Conservation (phyloP, 2,797 vertebrate genomes). For the Phataginus tricuspis region DNA sequence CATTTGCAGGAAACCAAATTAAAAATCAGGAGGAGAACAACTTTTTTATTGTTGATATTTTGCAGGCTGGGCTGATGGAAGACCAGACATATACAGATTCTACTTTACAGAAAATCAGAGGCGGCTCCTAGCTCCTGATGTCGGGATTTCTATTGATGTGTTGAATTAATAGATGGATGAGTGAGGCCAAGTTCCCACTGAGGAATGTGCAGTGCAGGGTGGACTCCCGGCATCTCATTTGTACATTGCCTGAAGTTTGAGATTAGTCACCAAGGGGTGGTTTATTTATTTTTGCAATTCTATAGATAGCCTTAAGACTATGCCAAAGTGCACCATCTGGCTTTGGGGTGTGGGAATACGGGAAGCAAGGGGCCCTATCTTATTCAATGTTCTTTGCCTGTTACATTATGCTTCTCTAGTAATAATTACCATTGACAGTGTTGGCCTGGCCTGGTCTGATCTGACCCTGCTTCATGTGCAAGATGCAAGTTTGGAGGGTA, state of each 20-base stretch:
- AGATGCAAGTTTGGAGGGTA: background rate
- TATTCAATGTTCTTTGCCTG: background rate
- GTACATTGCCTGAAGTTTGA: background rate
- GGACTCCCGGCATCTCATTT: background rate
- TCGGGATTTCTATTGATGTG: background rate
- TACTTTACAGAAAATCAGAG: background rate
- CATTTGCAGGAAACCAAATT: conserved; percentile 16
- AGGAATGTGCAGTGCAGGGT: background rate
- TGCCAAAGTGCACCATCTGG: background rate
- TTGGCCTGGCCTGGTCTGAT: background rate
- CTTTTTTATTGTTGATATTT: background rate
- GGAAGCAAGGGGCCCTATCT: background rate
- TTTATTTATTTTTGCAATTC: conserved; percentile 32
- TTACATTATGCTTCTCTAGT: background rate
- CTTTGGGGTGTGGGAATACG: background rate
- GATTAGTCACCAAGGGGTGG: background rate
- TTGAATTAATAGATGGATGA: background rate
- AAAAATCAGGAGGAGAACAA: background rate
- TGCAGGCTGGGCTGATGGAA: background rate
- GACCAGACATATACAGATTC: background rate
- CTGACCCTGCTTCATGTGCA: conserved; percentile 19
- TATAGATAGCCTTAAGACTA: background rate
- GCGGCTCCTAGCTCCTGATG: background rate
- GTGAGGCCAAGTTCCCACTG: background rate
- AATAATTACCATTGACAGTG: background rate